Evolutionary conservation across 2,888 invertebrate genomes (phyloP).

Genomic region (Prostheceraeus crozeri): DNA sequence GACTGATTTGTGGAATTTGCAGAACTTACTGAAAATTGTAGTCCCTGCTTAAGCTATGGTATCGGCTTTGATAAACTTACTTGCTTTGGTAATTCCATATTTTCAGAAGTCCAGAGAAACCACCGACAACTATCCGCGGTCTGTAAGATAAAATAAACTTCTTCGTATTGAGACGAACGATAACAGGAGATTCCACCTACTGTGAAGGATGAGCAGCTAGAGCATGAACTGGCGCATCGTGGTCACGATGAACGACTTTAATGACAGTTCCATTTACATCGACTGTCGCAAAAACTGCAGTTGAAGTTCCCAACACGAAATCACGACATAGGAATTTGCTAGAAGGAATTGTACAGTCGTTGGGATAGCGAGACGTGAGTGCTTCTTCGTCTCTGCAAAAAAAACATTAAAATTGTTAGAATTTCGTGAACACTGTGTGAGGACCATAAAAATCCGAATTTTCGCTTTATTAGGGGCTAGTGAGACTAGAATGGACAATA

Average conservation of each 20-base stretch:
- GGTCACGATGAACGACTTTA: slow-evolving; percentile 53
- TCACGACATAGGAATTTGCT: slow-evolving; percentile 51
- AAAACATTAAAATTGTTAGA: too few relatives aligned
- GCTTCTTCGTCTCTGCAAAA: slow-evolving; percentile 11
- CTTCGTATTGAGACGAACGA: neutral
- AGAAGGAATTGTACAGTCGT: slow-evolving; percentile 53
- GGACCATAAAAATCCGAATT: too few relatives aligned
- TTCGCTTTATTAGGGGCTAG: too few relatives aligned
- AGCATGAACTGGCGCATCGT: slow-evolving; percentile 53
- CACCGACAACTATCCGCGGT: slow-evolving; percentile 51
- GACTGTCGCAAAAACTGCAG: slow-evolving; percentile 52
- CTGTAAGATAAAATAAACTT: slow-evolving; percentile 44
- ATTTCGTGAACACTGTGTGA: too few relatives aligned
- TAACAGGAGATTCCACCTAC: slow-evolving; percentile 44
- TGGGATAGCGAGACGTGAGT: slow-evolving; percentile 44
- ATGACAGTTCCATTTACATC: slow-evolving; percentile 52
- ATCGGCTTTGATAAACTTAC: slow-evolving; percentile 47
- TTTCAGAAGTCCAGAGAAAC: slow-evolving; percentile 54
- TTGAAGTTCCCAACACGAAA: slow-evolving; percentile 54
- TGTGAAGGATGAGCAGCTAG: slow-evolving; percentile 50
- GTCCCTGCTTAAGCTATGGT: too few relatives aligned
- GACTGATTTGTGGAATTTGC: too few relatives aligned
- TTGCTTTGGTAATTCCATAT: slow-evolving; percentile 55
- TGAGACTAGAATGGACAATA: too few relatives aligned
- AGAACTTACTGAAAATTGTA: too few relatives aligned